Evolutionary conservation across 2,888 invertebrate genomes (phyloP), one percentile per base, ranked within the genome.

Genomic region (Timema cristinae): DNA sequence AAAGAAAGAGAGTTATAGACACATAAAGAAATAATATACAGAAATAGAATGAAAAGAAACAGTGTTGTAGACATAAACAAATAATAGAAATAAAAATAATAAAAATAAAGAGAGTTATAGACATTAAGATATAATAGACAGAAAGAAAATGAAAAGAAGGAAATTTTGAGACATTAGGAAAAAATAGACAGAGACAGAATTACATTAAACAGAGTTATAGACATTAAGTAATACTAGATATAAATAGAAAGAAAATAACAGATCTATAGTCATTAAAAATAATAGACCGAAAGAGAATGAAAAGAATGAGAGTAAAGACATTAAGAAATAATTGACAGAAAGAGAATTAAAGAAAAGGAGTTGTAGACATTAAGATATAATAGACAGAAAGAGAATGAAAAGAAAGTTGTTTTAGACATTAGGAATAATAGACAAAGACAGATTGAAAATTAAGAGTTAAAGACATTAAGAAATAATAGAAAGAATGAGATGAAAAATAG

Each of bases 111-210:
- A 69, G n/a, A 74, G 49, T 52, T 50, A 66, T 8, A 49, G 68
- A 61, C 50, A 71, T 32, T 16, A 71, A 13, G 63, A 32, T 72
- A 68, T 69, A 5, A 48, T 51, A 32, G 73, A 50, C 66, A 69
- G 51, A n/a, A 61, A 71, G 54, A 61, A 66, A 70, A 72, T 47
- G 66, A 70, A 63, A 15, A 59, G 66, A 59, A 68, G 52, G 61
- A 54, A 56, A 69, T 61, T 50, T 32, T 52, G 66, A 67, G 66
- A 54, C 49, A 47, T 71, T 56, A 11, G 59, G 50, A 50, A 49
- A 54, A 50, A 15, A n/a, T 0, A 11, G 9, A 32, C 6, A 50
- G 8, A 10, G 2, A 52, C 7, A 50, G 10, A 0, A 50, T 50
- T 7, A 68, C 1, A 51, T 10, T 7, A 32, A 15, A 63, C 4